phyloP scores from a whole-genome alignment of 92 coral and sea anemone genomes.

The Actinernus sp. region DNA sequence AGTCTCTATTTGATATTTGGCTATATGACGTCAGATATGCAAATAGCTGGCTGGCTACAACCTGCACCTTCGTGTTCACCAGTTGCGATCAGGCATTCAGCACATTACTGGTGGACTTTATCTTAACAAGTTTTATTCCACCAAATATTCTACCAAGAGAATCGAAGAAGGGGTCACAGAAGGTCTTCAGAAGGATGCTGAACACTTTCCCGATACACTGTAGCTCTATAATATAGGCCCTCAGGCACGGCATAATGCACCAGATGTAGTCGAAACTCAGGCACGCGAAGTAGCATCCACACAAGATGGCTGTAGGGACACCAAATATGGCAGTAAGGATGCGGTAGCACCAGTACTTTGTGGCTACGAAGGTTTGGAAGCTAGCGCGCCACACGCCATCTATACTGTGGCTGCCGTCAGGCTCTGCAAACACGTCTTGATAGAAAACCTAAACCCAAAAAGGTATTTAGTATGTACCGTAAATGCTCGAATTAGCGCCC shows the following conservation, averaged over 20 bases:
- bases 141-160: conserved; percentile 76
- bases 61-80: no score
- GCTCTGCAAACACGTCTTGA: conserved; percentile 72
- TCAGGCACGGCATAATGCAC: conserved; percentile 81
- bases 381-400: conserved; percentile 37
- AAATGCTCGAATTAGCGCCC: no score
- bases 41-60: no score
- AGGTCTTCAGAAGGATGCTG: conserved; percentile 48
- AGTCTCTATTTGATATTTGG: no score
- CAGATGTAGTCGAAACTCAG: conserved; percentile 83
- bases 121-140: conserved; percentile 41
- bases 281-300: conserved; percentile 81
- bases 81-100: no score
- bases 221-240: conserved; percentile 69
- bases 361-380: conserved; percentile 35
- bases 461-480: no score
- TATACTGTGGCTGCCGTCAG: conserved; percentile 48
- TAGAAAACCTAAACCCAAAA: conserved; percentile 29
- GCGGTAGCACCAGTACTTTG: conserved; percentile 69
- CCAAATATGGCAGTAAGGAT: conserved; percentile 70
- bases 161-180: conserved; percentile 76
- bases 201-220: conserved; percentile 79
- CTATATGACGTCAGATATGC: no score
- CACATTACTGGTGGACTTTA: conserved; percentile 1
- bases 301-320: conserved; percentile 73